Evolutionary conservation across 1,140 invertebrate species (phyloP).

Genomic region (Drosophila grimshawi): DNA sequence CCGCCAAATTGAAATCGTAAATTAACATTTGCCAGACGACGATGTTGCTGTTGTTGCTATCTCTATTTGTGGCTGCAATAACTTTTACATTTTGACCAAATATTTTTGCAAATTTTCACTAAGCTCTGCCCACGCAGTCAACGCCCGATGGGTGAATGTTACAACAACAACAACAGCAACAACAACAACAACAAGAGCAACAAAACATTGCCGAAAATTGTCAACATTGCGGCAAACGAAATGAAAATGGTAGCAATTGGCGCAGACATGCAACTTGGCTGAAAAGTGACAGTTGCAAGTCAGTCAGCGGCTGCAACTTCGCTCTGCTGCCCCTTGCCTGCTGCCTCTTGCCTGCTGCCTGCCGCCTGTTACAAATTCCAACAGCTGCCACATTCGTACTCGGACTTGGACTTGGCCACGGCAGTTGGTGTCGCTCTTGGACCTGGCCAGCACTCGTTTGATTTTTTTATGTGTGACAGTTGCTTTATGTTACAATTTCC

Average conservation of each 20-base stretch:
- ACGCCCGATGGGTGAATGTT: conserved; percentile 74
- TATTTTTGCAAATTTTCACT: conserved; percentile 83
- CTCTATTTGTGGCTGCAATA: conserved; percentile 49
- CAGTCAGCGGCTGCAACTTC: conserved; percentile 56
- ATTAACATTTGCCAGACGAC: conserved; percentile 79
- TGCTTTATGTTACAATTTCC: conserved; percentile 80
- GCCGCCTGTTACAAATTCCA: too few species aligned
- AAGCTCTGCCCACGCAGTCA: conserved; percentile 74
- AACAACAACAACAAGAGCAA: conserved; percentile 26
- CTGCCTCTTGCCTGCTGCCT: too few species aligned
- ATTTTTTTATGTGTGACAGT: conserved; percentile 81
- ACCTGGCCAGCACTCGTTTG: conserved; percentile 49
- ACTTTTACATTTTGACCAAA: conserved; percentile 83
- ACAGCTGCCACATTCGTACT: not conserved
- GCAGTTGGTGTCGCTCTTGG: not conserved
- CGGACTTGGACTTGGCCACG: conserved; percentile 7
- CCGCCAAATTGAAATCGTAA: conserved; percentile 83
- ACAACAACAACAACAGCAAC: conserved; percentile 29
- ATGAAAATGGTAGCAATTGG: conserved; percentile 82
- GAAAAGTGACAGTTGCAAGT: conserved; percentile 77
- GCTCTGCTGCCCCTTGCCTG: not conserved
- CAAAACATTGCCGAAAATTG: conserved; percentile 46
- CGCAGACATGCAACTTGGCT: conserved; percentile 73
- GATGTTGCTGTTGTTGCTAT: conserved; percentile 4
- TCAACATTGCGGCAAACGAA: conserved; percentile 71